A percentile compares a stretch with the other conserved stretches of the same genome.
These are phyloP conservation scores for Sphinx pinastri DNA, from an alignment of 2,888 invertebrate species.

Conservation along the genomic window DNA sequence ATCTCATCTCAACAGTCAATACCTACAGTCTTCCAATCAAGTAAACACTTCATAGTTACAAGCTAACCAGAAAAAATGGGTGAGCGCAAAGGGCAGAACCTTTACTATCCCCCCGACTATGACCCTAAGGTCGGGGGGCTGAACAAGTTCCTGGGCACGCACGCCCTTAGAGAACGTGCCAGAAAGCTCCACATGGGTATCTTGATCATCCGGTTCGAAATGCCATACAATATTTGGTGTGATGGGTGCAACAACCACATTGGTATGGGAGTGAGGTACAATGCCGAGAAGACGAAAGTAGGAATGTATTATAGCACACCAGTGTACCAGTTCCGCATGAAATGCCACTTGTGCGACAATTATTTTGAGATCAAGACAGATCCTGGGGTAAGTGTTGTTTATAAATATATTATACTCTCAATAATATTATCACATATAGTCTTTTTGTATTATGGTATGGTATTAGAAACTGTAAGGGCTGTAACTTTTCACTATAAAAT, in stretches of 20 bases:
- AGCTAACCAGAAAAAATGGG: slow-evolving; percentile 87
- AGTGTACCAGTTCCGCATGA: slow-evolving; percentile 99
- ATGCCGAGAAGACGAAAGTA: slow-evolving; percentile 95
- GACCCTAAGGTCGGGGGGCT: slow-evolving; percentile 97
- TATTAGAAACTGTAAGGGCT: neutral
- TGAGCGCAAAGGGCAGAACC: slow-evolving; percentile 98
- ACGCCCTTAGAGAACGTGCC: slow-evolving; percentile 97
- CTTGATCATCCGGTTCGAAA: slow-evolving; percentile 98
- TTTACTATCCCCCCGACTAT: slow-evolving; percentile 99
- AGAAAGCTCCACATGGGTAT: slow-evolving; percentile 98
- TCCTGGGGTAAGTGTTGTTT: slow-evolving; percentile 90
- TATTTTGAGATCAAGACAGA: slow-evolving; percentile 99
- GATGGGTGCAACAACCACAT: slow-evolving; percentile 99
- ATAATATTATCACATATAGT: neutral
- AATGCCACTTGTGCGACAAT: slow-evolving; percentile 98
- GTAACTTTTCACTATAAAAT: neutral
- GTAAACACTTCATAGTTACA: slow-evolving; percentile 22
- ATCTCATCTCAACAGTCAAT: no score
- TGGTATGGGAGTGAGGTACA: slow-evolving; percentile 99
- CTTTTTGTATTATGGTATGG: no score
- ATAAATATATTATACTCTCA: neutral
- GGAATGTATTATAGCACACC: slow-evolving; percentile 99
- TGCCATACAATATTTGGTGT: slow-evolving; percentile 99
- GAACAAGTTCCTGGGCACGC: slow-evolving; percentile 96
- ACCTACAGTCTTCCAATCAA: neutral